Percentiles rank a stretch among this genome's conserved stretches.
phyloP scores from a whole-genome alignment of 2,797 vertebrate species.

The Chelon labrosus region DNA sequence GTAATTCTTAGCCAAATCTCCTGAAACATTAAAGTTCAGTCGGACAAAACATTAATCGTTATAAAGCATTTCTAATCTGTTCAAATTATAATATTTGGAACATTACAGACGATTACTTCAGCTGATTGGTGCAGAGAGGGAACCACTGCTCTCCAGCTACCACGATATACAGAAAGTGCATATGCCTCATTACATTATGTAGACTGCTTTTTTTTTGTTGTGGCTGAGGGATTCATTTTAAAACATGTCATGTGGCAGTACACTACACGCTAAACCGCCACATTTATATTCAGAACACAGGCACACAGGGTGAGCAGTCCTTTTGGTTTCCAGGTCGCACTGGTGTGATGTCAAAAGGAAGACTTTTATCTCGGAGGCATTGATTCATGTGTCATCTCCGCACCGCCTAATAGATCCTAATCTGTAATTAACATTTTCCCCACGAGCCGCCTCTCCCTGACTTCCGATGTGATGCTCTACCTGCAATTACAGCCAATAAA shows the following conservation, averaged over 20 bases:
- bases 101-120: no score
- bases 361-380: constrained; percentile 31
- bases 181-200: background rate
- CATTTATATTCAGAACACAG: constrained; percentile 52
- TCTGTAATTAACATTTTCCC: constrained; percentile 77
- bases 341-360: constrained; percentile 38
- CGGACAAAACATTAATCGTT: background rate
- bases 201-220: background rate
- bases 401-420: constrained; percentile 76
- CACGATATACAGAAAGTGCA: background rate
- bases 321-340: constrained; percentile 22
- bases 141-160: background rate
- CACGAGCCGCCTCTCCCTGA: constrained; percentile 57
- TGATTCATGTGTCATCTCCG: constrained; percentile 54
- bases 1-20: no score
- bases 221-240: constrained; percentile 23
- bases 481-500: constrained; percentile 81
- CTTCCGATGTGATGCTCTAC: constrained; percentile 73
- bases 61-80: background rate
- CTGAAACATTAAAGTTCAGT: no score
- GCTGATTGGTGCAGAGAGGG: no score
- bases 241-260: constrained; percentile 14
- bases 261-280: constrained; percentile 1
- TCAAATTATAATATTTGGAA: background rate
- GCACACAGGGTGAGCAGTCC: constrained; percentile 42